Base-by-base conservation (phyloP, 2,888 invertebrate genomes). In the Cephalotes varians region DNA sequence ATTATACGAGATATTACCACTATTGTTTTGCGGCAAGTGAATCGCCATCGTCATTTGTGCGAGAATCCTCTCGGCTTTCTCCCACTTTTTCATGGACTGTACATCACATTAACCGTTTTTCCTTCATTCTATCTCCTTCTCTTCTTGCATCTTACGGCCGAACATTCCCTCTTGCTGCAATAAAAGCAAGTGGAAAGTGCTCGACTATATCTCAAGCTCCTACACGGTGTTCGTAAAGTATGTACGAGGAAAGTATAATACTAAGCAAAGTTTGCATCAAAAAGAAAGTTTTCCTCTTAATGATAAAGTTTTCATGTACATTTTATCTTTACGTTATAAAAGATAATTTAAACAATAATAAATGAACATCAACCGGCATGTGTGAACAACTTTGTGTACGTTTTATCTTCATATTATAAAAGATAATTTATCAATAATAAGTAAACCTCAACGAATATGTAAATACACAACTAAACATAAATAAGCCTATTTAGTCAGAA, bases 41-140 rank as follows among this genome's bases (percentile, higher is more conserved):
- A 69, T 56, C 34, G 56, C 49, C 31, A 56, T 69, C 69, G 71
- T 79, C 56, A 79, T 79, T 79, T 69, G 77, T 44, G 40, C 44
- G 56, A 69, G 71, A 69, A 69, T 69, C 44, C 71, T 56, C 40
- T 56, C 56, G 56, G 77, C 56, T 69, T 79, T 79, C 77, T 69
- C 71, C 4, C 37, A 54, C 77, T 79, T 79, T 69, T 79, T 69
- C 77, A 79, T 56, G 21, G 31, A 79, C 44, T 79, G 44, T 79
- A 79, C 77, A 79, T 79, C 44, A 56, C 77, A 77, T 79, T 79
- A 79, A 79, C 54, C 56, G 77, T 79, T 79, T 79, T 79, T 79
- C 77, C 56, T 69, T 79, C 56, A 34, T 79, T 79, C 77, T 44
- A 69, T 79, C 56, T 67, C 37, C 44, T 79, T 69, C 69, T 79